Evolutionary conservation across 2,888 invertebrate species (phyloP).

Genomic region (Cephus nigrinus): DNA sequence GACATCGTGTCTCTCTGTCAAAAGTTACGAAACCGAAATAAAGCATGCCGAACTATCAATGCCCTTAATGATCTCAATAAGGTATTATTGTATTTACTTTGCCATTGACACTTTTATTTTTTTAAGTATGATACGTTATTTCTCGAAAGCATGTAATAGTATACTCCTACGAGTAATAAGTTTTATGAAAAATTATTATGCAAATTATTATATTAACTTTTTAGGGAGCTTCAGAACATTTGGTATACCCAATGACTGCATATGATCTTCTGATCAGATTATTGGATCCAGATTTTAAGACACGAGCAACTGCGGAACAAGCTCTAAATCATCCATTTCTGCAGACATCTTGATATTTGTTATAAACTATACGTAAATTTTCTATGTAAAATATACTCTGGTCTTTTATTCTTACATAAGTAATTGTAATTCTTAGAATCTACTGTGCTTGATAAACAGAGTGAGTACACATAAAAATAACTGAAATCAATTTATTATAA

Average conservation of each 20-base stretch:
- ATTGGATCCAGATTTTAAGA: constrained; percentile 82
- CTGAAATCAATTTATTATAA: too few relatives aligned
- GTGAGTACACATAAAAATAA: too few relatives aligned
- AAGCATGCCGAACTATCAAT: constrained; percentile 20
- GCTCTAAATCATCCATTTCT: constrained; percentile 85
- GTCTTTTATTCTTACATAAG: too few relatives aligned
- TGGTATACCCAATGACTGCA: constrained; percentile 75
- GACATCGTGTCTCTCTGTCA: constrained; percentile 62
- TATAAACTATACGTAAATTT: neutral
- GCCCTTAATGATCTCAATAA: constrained; percentile 32
- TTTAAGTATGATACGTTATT: neutral
- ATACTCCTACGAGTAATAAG: constrained; percentile 18
- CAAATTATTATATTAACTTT: constrained; percentile 23
- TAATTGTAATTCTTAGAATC: too few relatives aligned
- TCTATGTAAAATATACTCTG: too few relatives aligned
- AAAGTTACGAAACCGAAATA: constrained; percentile 54
- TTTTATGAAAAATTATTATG: constrained; percentile 44
- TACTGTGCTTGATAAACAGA: too few relatives aligned
- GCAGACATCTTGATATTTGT: constrained; percentile 17
- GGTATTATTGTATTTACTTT: constrained; percentile 42
- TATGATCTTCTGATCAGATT: constrained; percentile 79
- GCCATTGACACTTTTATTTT: constrained; percentile 13
- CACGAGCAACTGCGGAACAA: constrained; percentile 78
- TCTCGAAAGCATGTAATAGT: neutral
- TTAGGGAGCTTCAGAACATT: constrained; percentile 40